Percentiles rank a stretch among this genome's conserved stretches.
phyloP scores from a whole-genome alignment of 2,797 vertebrate genomes.

The Triplophysa yarkandensis region DNA sequence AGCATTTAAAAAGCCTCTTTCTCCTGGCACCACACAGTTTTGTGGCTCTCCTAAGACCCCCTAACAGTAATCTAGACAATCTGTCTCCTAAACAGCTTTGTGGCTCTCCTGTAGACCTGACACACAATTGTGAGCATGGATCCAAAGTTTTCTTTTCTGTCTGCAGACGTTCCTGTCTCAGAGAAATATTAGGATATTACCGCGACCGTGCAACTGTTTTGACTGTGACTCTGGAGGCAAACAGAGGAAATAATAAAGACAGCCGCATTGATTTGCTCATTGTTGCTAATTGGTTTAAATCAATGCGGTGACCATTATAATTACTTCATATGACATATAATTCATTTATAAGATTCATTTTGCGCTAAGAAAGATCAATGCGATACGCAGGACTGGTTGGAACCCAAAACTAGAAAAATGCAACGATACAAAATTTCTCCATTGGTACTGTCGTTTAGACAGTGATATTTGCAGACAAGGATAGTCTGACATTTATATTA shows the following conservation, averaged over 20 bases:
- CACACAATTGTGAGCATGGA: slow-evolving; percentile 9
- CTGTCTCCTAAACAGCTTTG: slow-evolving; percentile 31
- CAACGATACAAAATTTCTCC: too few relatives aligned
- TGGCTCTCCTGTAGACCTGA: slow-evolving; percentile 19
- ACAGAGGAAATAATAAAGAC: slow-evolving; percentile 41
- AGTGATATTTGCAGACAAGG: too few relatives aligned
- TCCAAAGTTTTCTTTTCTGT: slow-evolving; percentile 1
- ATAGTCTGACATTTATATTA: too few relatives aligned
- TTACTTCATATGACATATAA: slow-evolving; percentile 15
- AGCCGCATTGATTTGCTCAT: slow-evolving; percentile 34
- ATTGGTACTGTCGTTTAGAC: too few relatives aligned
- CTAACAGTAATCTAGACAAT: slow-evolving; percentile 31
- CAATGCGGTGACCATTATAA: slow-evolving; percentile 33
- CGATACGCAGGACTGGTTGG: not conserved
- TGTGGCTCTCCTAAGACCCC: slow-evolving; percentile 19
- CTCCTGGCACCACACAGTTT: slow-evolving; percentile 4
- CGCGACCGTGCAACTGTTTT: slow-evolving; percentile 12
- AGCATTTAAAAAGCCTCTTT: slow-evolving; percentile 33
- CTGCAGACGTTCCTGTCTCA: not conserved
- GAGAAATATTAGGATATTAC: slow-evolving; percentile 27
- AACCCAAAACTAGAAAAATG: too few relatives aligned
- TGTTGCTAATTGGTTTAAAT: slow-evolving; percentile 33
- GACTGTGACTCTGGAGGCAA: slow-evolving; percentile 32
- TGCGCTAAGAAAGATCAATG: not conserved
- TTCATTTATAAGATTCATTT: not conserved